Base-by-base conservation (phyloP, 2,797 vertebrate species). In the Tapirus indicus region DNA sequence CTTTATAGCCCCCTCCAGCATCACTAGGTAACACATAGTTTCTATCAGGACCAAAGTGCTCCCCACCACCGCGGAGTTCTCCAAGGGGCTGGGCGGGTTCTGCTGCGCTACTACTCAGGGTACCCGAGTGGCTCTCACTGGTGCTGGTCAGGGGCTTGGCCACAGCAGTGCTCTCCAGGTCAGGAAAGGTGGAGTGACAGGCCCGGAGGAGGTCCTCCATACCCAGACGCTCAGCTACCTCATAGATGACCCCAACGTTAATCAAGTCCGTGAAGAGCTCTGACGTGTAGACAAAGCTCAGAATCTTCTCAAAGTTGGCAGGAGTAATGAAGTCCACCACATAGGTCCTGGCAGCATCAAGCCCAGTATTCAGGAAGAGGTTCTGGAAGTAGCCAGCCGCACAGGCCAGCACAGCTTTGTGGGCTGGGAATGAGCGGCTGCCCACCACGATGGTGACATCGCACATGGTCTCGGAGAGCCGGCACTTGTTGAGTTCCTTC, bases 261-360 rank as follows among this genome's bases (percentile, higher is more conserved):
- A 99, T 99, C 25, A 99, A 99, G 95, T 99, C 99, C 0, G 99
- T 99, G 98, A 99, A 98, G 88, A 99, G 99, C 98, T 99, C 99
- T 0, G 99, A 99, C 0, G 99, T 99, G 97, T 99, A 99, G 54
- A 99, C 99, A 4, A 99, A 99, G 58, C 99, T 99, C 97, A 99
- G 98, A 97, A 99, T 99, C 98, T 99, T 99, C 98, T 99, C 99
- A 0, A 99, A 99, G 99, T 99, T 99, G 96, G 99, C 98, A 0
- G 99, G 99, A 0, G 99, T 99, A 95, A 99, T 99, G 85, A 99
- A 99, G 97, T 99, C 99, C 98, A 99, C 98, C 23, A 99, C 99
- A 27, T 99, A 99, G 94, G 99, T 99, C 9, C 99, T 74, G 9
- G 99, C 98, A 1, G 99, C 96, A 0, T 99, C 98, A 66, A 99